These are phyloP conservation scores for Tetrao urogallus DNA, from an alignment of 2,113 vertebrate genomes.

Conservation along the genomic window DNA sequence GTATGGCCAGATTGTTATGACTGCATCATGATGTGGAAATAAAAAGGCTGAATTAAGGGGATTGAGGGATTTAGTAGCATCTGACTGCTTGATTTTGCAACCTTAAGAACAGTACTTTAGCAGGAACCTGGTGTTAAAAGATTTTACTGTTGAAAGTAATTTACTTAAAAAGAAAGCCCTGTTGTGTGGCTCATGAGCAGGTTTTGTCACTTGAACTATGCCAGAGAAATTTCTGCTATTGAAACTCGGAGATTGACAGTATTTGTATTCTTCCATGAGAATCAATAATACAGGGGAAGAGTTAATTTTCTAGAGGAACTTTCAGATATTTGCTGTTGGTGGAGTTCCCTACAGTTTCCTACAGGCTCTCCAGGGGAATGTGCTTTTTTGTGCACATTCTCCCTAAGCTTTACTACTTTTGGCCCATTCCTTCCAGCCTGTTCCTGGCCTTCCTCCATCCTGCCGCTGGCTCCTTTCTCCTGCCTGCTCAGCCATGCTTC, in stretches of 20 bases:
- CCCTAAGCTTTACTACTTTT: neutral
- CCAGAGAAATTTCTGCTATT: neutral
- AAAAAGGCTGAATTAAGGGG: neutral
- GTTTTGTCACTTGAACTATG: neutral
- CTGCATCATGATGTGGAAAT: neutral
- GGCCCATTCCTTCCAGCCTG: neutral
- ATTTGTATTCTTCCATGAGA: neutral
- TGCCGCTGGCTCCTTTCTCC: rapidly evolving
- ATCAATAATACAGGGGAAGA: neutral
- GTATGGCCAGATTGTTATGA: neutral
- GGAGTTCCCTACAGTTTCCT: neutral
- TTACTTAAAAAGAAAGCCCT: neutral
- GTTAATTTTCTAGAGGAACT: neutral
- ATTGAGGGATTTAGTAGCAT: neutral
- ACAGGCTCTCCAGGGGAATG: neutral
- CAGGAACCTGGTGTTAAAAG: neutral
- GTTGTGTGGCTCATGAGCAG: neutral
- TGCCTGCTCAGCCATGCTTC: neutral
- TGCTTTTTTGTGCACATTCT: neutral
- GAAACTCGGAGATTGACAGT: neutral
- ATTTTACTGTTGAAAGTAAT: neutral
- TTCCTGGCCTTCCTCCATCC: neutral
- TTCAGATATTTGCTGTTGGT: neutral
- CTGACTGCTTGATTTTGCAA: neutral
- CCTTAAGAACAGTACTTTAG: neutral